Base-by-base conservation (phyloP, 2,888 invertebrate genomes). In the Torymus auratus region DNA sequence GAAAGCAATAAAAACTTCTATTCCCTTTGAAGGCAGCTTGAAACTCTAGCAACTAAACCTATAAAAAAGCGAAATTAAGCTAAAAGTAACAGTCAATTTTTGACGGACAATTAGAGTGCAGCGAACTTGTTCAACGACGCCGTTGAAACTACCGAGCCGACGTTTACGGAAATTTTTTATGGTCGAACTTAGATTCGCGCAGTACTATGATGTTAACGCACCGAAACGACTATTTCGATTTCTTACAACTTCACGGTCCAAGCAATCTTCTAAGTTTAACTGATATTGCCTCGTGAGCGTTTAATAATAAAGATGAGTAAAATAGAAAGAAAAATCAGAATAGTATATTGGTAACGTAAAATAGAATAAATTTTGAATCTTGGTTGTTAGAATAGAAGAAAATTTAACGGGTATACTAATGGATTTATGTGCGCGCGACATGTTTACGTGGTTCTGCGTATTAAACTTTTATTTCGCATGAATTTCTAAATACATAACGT, bases 91-190 rank as follows among this genome's bases (percentile, higher is more conserved):
- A 67, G 67, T 72, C 60, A 67, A 61, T 72, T 72, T 72, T 72
- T 72, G 72, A 72, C 67, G 67, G 72, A 53, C 78, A 78, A 67
- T 78, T 78, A 72, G 56, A 72, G 58, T 60, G 50, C 28, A 17
- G 7, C 17, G 7, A 23, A 65, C 10, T 50, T 52, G 28, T 13
- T 23, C 5, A 52, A 67, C 53, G 67, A 58, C 56, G n/a, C 13
- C 15, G 23, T 7, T 15, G 20, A 61, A 76, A 28, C 20, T 52
- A 62, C 53, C n/a, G 3, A 13, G n/a, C 13, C 15, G 28, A 60
- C 41, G 70, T 65, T 70, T 69, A 60, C 53, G 60, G 50, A 69
- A 62, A 69, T 69, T 70, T 70, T 77, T 77, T 64, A 70, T 50
- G 50, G 53, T 58, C n/a, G n/a, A 77, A 77, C 70, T 77, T 77